A percentile compares a stretch with the other conserved stretches of the same genome.
Evolutionary conservation across 2,888 invertebrate species (phyloP).

Genomic region (Troides helena): DNA sequence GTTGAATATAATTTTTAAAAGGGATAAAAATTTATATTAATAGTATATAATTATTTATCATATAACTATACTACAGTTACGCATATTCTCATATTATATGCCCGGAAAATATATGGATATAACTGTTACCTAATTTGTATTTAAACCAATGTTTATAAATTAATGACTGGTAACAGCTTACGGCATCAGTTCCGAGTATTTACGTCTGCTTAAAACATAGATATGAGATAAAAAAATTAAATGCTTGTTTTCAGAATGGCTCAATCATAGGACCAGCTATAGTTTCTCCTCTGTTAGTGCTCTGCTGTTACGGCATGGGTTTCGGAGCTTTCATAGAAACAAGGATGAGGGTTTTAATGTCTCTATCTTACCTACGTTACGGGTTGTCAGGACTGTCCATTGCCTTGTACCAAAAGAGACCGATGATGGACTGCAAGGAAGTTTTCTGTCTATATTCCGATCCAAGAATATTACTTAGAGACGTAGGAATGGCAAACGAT

Average conservation of each 20-base stretch:
- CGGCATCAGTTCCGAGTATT: no score
- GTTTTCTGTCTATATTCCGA: constrained; percentile 80
- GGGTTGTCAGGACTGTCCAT: constrained; percentile 82
- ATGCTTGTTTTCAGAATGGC: constrained; percentile 76
- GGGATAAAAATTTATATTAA: no score
- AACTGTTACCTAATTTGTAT: no score
- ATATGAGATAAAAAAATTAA: not conserved
- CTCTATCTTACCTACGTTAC: constrained; percentile 83
- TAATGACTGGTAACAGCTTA: no score
- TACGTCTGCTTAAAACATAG: not conserved
- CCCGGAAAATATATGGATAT: no score
- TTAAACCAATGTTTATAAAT: no score
- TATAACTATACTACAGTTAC: no score
- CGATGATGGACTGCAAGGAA: constrained; percentile 80
- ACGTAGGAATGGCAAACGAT: constrained; percentile 81
- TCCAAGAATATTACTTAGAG: constrained; percentile 81
- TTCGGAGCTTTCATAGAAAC: constrained; percentile 78
- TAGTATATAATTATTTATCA: no score
- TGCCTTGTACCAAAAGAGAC: constrained; percentile 81
- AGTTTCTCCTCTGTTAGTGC: constrained; percentile 77
- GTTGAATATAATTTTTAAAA: no score
- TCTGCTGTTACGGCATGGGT: constrained; percentile 83
- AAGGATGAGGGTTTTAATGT: constrained; percentile 78
- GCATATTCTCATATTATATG: no score
- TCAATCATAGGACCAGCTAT: constrained; percentile 80